phyloP scores from a whole-genome alignment of 2,113 vertebrate genomes.

The Dasyprocta punctata region DNA sequence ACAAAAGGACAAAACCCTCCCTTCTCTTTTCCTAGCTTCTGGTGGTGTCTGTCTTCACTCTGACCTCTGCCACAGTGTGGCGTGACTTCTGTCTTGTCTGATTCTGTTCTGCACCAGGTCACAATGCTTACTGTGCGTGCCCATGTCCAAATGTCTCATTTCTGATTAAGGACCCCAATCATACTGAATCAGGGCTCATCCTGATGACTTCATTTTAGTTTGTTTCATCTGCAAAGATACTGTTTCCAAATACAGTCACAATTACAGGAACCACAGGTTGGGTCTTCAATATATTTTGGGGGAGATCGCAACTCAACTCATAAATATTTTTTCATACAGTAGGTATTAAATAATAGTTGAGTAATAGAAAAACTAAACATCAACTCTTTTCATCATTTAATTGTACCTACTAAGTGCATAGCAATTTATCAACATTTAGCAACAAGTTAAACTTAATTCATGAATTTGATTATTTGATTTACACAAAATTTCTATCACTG shows the following conservation, averaged over 20 bases:
- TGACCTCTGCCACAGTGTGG: background rate
- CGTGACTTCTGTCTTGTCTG: background rate
- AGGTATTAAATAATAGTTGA: background rate
- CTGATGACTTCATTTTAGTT: background rate
- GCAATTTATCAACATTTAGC: background rate
- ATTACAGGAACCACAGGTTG: background rate
- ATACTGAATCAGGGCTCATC: background rate
- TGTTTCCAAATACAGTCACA: background rate
- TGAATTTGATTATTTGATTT: constrained; percentile 31
- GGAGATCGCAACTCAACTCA: background rate
- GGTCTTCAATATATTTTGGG: background rate
- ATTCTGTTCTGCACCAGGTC: background rate
- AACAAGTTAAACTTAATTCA: background rate
- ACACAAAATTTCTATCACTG: background rate
- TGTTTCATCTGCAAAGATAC: background rate
- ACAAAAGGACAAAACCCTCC: background rate
- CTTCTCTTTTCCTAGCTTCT: background rate
- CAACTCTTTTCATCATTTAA: background rate
- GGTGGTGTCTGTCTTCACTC: background rate
- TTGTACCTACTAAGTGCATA: background rate
- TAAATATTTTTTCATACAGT: background rate
- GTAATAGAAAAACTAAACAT: background rate
- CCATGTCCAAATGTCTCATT: background rate
- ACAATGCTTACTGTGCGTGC: fast-evolving
- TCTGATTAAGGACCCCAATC: background rate